Conservation (phyloP, 2,888 invertebrate genomes). For the Rhodophaea formosa region DNA sequence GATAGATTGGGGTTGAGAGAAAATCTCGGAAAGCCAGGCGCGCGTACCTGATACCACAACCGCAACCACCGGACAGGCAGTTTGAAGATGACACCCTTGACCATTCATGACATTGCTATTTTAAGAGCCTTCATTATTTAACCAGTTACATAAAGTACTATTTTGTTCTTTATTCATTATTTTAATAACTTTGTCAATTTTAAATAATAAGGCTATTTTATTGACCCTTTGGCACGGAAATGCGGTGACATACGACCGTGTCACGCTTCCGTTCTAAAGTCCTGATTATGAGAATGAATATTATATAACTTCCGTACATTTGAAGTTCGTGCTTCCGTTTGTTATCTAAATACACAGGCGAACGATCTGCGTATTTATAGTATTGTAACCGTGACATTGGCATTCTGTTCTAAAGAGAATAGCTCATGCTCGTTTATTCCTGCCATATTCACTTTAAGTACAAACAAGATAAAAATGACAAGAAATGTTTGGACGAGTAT, state of each 20-base stretch:
- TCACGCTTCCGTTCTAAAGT: not conserved
- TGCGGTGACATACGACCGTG: not conserved
- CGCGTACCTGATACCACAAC: no score
- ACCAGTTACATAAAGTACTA: no score
- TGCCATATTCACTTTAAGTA: not conserved
- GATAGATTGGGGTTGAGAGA: no score
- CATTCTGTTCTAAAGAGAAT: not conserved
- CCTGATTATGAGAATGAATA: not conserved
- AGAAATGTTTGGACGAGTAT: not conserved
- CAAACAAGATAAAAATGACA: not conserved
- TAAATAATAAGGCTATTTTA: not conserved
- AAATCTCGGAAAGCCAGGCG: no score
- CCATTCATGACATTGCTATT: no score
- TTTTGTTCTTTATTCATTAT: no score
- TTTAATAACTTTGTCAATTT: no score
- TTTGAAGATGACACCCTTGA: no score
- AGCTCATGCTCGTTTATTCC: not conserved
- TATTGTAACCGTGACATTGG: conserved; percentile 10
- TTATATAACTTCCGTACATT: conserved; percentile 5
- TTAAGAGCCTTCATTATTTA: no score
- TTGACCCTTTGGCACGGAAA: conserved; percentile 1
- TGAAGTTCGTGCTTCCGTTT: not conserved
- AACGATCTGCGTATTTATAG: not conserved
- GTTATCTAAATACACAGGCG: not conserved
- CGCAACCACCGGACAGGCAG: no score